Evolutionary conservation across 2,888 invertebrate genomes (phyloP).

Genomic region (Gisinianus flammeolus): DNA sequence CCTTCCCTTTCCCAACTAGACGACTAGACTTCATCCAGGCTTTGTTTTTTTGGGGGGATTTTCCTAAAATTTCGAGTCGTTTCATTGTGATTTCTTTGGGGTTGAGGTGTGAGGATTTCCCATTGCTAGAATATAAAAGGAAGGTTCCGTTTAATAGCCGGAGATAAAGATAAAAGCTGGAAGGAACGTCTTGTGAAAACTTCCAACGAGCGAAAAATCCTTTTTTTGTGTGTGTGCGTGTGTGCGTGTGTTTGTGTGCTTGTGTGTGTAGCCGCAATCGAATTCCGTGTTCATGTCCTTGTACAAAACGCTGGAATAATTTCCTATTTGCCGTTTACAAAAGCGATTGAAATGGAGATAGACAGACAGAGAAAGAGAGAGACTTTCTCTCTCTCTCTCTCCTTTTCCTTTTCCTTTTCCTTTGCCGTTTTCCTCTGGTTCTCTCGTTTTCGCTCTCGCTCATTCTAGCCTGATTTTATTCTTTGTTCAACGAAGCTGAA

Average conservation of each 20-base stretch:
- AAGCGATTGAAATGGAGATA: neutral
- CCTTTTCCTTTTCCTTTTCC: neutral
- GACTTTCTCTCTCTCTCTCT: neutral
- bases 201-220: neutral
- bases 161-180: neutral
- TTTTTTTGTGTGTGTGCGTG: too few relatives aligned
- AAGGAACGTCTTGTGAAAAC: neutral
- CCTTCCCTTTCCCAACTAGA: too few relatives aligned
- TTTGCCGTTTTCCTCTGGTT: neutral
- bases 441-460: neutral
- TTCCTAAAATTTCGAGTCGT: too few relatives aligned
- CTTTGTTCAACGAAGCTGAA: conserved; percentile 5
- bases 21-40: too few relatives aligned
- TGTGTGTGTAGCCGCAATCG: too few relatives aligned
- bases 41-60: too few relatives aligned
- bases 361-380: neutral
- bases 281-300: too few relatives aligned
- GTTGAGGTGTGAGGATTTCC: neutral
- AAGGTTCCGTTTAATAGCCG: neutral
- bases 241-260: too few relatives aligned
- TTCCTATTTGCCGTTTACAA: too few relatives aligned
- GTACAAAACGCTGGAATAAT: too few relatives aligned
- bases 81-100: too few relatives aligned
- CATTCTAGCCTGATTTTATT: conserved; percentile 3
- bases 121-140: neutral